Conservation (phyloP, 1,140 invertebrate genomes). For the Thereuonema tuberculata region DNA sequence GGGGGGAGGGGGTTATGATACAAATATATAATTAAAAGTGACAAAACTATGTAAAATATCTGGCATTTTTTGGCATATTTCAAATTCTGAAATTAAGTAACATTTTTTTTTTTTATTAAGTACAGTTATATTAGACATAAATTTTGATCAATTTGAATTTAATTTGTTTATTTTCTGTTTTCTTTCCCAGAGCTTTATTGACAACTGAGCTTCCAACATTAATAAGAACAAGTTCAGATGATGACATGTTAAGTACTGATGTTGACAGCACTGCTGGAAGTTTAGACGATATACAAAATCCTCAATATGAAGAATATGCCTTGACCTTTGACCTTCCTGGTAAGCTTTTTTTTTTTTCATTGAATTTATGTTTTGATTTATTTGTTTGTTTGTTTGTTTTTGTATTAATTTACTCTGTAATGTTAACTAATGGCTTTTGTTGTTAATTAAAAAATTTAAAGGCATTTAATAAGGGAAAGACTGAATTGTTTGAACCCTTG, state of each 20-base stretch:
- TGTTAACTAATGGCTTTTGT: background rate
- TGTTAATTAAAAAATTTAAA: background rate
- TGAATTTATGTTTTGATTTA: background rate
- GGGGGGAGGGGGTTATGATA: too few relatives aligned
- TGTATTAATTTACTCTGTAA: background rate
- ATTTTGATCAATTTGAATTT: too few relatives aligned
- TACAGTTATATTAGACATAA: too few relatives aligned
- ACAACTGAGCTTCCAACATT: constrained; percentile 63
- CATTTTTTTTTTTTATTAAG: too few relatives aligned
- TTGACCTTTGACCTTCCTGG: constrained; percentile 25
- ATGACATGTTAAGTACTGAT: constrained; percentile 52
- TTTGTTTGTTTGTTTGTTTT: background rate
- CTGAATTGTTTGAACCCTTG: background rate
- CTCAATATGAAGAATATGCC: constrained; percentile 21
- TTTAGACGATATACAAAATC: constrained; percentile 18
- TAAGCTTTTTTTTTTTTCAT: constrained; percentile 7
- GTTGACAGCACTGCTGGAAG: constrained; percentile 42
- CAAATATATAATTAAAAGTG: too few relatives aligned
- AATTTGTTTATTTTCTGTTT: background rate
- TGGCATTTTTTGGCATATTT: too few relatives aligned
- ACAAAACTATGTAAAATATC: too few relatives aligned
- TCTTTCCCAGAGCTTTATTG: constrained; percentile 49
- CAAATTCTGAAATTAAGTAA: too few relatives aligned
- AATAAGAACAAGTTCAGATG: constrained; percentile 63
- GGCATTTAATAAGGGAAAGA: background rate